These are phyloP conservation scores for Apodemia mormo DNA, from an alignment of 2,888 invertebrate genomes.

Conservation along the genomic window DNA sequence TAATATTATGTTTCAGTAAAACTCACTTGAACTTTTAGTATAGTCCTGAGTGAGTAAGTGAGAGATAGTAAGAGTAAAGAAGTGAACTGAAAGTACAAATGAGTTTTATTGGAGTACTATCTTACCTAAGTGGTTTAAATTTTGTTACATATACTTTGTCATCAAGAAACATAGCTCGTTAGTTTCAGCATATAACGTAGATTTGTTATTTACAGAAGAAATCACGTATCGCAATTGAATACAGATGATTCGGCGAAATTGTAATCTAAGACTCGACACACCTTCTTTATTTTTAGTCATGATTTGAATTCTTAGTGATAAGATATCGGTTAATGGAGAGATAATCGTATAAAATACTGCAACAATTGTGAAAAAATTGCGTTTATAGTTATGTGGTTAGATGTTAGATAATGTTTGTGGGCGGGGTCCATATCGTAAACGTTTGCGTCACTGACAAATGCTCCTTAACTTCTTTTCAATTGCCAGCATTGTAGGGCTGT, in stretches of 20 bases:
- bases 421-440: background rate
- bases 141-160: background rate
- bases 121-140: background rate
- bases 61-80: too few species aligned
- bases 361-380: background rate
- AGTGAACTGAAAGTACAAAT: too few species aligned
- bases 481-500: background rate
- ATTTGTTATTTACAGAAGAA: slow-evolving; percentile 14
- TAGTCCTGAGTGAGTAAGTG: too few species aligned
- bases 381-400: background rate
- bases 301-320: background rate
- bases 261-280: background rate
- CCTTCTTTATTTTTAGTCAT: slow-evolving; percentile 8
- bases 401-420: background rate
- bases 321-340: background rate
- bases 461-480: slow-evolving; percentile 27
- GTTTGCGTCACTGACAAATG: slow-evolving; percentile 10
- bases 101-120: background rate
- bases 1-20: too few species aligned
- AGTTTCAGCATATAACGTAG: slow-evolving; percentile 4
- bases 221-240: slow-evolving; percentile 10
- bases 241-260: background rate
- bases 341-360: background rate
- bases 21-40: too few species aligned
- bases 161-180: background rate